phyloP scores from a whole-genome alignment of 2,797 vertebrate genomes.

The Danio tinwini region DNA sequence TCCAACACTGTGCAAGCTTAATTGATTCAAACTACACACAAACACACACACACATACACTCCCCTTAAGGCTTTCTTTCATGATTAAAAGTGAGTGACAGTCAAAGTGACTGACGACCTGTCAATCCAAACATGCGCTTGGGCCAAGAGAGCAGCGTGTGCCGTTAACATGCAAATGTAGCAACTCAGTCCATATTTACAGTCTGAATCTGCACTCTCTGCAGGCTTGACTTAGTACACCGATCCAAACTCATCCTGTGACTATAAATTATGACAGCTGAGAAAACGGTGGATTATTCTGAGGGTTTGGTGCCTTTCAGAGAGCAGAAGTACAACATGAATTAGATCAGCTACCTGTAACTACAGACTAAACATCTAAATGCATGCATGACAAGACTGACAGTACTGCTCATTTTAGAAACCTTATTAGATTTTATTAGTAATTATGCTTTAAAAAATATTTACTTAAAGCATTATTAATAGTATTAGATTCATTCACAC shows the following conservation, averaged over 20 bases:
- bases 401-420: neutral
- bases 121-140: conserved; percentile 73
- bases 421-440: neutral
- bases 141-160: conserved; percentile 59
- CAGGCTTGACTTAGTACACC: conserved; percentile 53
- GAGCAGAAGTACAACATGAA: neutral
- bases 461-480: neutral
- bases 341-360: conserved; percentile 1
- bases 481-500: neutral
- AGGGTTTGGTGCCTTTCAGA: conserved; percentile 9
- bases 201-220: conserved; percentile 58
- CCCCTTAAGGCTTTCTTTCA: conserved; percentile 63
- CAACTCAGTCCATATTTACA: conserved; percentile 67
- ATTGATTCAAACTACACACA: conserved; percentile 14
- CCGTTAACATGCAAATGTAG: conserved; percentile 60
- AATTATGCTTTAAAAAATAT: neutral
- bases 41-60: neutral
- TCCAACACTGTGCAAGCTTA: neutral
- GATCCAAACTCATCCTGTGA: conserved; percentile 55
- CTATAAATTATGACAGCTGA: conserved; percentile 3
- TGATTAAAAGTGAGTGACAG: conserved; percentile 71
- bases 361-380: conserved; percentile 2
- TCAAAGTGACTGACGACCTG: conserved; percentile 74
- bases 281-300: conserved; percentile 5
- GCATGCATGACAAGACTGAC: neutral